Percentiles rank a stretch among this genome's conserved stretches.
Evolutionary conservation across 2,888 invertebrate species (phyloP).

Genomic region (Brassicogethes aeneus): DNA sequence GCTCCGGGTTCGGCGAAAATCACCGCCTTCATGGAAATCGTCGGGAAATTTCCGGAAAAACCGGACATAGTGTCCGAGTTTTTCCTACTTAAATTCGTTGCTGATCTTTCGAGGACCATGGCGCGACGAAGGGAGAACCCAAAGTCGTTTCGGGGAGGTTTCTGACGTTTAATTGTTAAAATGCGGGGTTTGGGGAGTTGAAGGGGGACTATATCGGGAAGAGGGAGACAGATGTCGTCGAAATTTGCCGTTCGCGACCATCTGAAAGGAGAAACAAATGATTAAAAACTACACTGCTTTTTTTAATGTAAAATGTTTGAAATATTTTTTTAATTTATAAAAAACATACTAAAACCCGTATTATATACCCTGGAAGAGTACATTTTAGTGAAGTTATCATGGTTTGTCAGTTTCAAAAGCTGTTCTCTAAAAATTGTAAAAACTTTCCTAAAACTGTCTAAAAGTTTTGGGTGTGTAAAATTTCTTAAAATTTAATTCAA

Average conservation of each 20-base stretch:
- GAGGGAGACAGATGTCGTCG: slow-evolving; percentile 63
- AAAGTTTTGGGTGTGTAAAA: too few relatives aligned
- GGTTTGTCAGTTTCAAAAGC: too few relatives aligned
- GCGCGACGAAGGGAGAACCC: slow-evolving; percentile 89
- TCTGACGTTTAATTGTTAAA: slow-evolving; percentile 68
- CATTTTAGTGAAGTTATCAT: too few relatives aligned
- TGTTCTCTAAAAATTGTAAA: too few relatives aligned
- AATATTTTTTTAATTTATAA: too few relatives aligned
- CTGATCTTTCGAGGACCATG: slow-evolving; percentile 63
- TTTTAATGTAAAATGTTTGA: too few relatives aligned
- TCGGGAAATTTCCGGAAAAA: slow-evolving; percentile 31
- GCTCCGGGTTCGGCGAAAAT: slow-evolving; percentile 88
- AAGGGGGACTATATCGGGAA: slow-evolving; percentile 61
- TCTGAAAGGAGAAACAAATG: slow-evolving; percentile 28
- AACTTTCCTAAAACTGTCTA: too few relatives aligned
- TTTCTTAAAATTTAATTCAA: too few relatives aligned
- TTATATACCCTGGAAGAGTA: too few relatives aligned
- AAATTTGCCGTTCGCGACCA: slow-evolving; percentile 72
- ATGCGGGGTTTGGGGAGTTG: slow-evolving; percentile 64
- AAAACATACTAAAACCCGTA: too few relatives aligned
- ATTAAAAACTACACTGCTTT: background rate
- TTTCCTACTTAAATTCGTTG: slow-evolving; percentile 6
- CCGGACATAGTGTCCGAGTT: slow-evolving; percentile 19
- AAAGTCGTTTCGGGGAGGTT: slow-evolving; percentile 81
- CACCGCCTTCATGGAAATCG: slow-evolving; percentile 53